Conservation (phyloP, 2,888 invertebrate species). For the Rotaria magnacalcarata region DNA sequence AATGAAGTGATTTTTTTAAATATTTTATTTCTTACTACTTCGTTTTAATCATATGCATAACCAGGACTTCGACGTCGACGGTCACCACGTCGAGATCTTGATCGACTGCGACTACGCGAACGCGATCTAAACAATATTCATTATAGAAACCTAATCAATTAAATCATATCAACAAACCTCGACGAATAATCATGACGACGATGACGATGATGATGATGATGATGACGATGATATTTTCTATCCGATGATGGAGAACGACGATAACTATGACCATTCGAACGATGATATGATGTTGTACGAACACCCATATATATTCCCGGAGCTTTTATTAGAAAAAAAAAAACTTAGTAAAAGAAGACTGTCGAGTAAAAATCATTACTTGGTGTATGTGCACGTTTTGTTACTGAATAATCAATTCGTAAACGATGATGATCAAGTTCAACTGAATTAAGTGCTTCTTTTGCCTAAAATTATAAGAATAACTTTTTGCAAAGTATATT, state of each 20-base stretch:
- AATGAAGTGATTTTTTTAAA: too few relatives aligned
- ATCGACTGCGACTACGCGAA: slow-evolving; percentile 14
- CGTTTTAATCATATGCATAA: neutral
- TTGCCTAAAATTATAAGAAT: neutral
- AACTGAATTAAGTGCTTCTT: neutral
- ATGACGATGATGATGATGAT: neutral
- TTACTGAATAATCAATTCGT: slow-evolving; percentile 31
- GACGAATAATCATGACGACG: neutral
- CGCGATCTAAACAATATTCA: neutral
- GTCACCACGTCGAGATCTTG: slow-evolving; percentile 29
- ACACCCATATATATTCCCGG: slow-evolving; percentile 32
- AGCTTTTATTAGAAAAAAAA: neutral
- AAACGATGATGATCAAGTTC: slow-evolving; percentile 16
- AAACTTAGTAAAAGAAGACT: neutral
- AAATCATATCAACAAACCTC: neutral
- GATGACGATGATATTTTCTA: neutral
- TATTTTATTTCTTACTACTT: neutral
- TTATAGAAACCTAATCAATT: neutral
- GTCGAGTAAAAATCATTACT: neutral
- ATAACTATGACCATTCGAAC: neutral
- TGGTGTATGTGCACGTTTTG: slow-evolving; percentile 33
- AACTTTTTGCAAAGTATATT: neutral
- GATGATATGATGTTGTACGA: neutral
- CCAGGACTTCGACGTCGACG: slow-evolving; percentile 14
- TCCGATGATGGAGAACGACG: slow-evolving; percentile 4